phyloP scores from a whole-genome alignment of 2,797 vertebrate genomes.

The Nothura maculosa region DNA sequence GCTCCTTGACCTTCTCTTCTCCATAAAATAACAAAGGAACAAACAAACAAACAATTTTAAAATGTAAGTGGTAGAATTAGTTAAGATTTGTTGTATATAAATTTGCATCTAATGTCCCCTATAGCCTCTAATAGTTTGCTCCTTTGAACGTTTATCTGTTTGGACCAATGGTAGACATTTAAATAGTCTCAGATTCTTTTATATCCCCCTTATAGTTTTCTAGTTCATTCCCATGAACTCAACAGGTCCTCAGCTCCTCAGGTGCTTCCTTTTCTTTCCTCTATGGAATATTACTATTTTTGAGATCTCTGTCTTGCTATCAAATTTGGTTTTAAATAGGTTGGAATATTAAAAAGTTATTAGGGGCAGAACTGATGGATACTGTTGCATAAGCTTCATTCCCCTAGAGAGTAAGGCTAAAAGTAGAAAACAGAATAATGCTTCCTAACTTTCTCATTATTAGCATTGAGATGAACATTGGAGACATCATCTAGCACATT shows the following conservation, averaged over 20 bases:
- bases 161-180: accelerated
- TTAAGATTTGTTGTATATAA: background rate
- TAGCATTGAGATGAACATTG: background rate
- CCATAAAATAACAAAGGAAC: background rate
- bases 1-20: accelerated
- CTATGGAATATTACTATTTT: background rate
- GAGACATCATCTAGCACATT: background rate
- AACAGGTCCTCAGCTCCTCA: background rate
- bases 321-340: background rate
- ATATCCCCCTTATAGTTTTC: background rate
- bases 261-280: background rate
- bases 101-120: background rate
- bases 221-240: background rate
- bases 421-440: background rate
- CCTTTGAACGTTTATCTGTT: background rate
- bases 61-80: background rate
- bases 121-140: accelerated
- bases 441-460: background rate
- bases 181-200: background rate
- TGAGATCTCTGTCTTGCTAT: background rate
- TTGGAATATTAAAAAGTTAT: background rate
- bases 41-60: background rate
- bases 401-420: background rate
- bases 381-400: background rate
- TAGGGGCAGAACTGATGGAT: background rate